Evolutionary conservation across 2,888 invertebrate species (phyloP), one percentile per base, ranked within the genome.

Genomic region (Sarcophaga caerulescens): DNA sequence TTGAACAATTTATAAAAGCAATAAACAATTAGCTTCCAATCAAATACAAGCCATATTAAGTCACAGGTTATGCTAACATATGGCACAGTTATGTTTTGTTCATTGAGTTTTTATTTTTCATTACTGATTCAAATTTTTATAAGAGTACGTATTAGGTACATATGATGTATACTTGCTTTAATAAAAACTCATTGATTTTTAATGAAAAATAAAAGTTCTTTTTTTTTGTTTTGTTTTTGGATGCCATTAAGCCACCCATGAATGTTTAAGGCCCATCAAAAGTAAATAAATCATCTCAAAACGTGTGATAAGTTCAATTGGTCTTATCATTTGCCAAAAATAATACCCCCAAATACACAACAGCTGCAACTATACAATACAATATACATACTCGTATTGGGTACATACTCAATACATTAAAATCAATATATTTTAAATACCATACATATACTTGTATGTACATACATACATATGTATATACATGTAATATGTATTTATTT

Each of bases 271-370:
- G 17, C 17, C 52, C 14, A 52, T 52, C 52, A 12, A 52, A 25
- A 73, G 21, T 10, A 45, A 70, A 68, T 47, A 74, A 73, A 25
- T 66, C 19, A 68, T 70, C 17, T 11, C 35, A 35, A 70, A 81
- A 65, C 75, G 63, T 71, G 82, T 71, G 45, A 66, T 75, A 70
- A 77, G 65, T 82, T 82, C 82, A 76, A 82, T 70, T 76, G 76
- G 52, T 81, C 68, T 74, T 75, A 74, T 68, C 60, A 35, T 60
- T 68, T 80, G 60, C 21, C 68, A 81, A 75, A 52, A 68, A 62
- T 57, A 73, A 60, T 52, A 52, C 52, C 52, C 12, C 12, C 35
- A 35, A 35, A 35, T 35, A 17, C 73, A n/a, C 60, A 73, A 60
- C 5, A 44, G 44, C 69, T 25, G 52, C 52, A 70, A 1, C 25